A percentile compares a stretch with the other conserved stretches of the same genome.
These are phyloP conservation scores for Physeter macrocephalus DNA, from an alignment of 2,113 vertebrate species.

Conservation along the genomic window DNA sequence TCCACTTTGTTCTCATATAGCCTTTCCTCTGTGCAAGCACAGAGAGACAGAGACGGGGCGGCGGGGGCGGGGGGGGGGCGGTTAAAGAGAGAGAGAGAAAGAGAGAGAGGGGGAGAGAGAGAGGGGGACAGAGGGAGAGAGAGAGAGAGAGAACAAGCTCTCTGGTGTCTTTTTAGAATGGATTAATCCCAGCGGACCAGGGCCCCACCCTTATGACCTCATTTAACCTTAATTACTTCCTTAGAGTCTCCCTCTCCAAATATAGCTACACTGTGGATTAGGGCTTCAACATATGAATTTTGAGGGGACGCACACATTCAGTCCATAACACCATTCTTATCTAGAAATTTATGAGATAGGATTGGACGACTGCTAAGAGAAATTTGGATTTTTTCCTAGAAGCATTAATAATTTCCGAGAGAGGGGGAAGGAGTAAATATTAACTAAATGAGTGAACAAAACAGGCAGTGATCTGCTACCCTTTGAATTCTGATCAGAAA, in stretches of 20 bases:
- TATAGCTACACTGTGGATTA: background rate
- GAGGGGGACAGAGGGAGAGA: too few relatives aligned
- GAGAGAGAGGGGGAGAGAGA: too few relatives aligned
- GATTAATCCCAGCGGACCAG: background rate
- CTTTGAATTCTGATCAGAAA: background rate
- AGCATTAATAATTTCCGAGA: background rate
- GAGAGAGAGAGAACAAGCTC: background rate
- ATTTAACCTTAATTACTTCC: background rate
- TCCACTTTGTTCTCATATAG: background rate
- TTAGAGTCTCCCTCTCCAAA: background rate
- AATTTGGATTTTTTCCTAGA: background rate
- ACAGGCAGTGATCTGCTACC: background rate
- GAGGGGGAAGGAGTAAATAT: background rate
- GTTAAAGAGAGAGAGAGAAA: too few relatives aligned
- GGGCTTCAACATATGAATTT: background rate
- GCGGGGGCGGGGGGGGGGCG: too few relatives aligned
- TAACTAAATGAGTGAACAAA: slow-evolving; percentile 9
- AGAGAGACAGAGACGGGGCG: too few relatives aligned
- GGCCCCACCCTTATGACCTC: background rate
- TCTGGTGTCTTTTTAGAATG: background rate
- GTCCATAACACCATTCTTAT: background rate
- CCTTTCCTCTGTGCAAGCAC: background rate
- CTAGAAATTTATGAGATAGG: background rate
- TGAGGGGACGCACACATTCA: background rate
- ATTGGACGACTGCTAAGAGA: background rate